Base-by-base conservation (phyloP, 2,113 vertebrate genomes). In the Etheostoma spectabile region DNA sequence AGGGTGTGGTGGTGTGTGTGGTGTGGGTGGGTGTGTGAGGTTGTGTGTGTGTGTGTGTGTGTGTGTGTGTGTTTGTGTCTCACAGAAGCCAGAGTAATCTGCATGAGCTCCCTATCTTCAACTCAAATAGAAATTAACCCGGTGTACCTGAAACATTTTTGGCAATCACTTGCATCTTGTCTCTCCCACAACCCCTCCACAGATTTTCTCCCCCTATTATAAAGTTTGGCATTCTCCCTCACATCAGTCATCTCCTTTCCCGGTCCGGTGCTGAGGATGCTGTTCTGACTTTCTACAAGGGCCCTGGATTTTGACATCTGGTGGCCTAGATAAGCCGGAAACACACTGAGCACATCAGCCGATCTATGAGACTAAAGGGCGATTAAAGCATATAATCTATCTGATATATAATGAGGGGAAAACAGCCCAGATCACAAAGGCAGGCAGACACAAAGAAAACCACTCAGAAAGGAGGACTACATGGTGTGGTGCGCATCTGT, bases 321-420 rank as follows among this genome's bases (percentile, higher is more conserved):
- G 88, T 83, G 90, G 85, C 92, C 90, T 87, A 90, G 91, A 93
- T 94, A 91, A 90, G 91, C 86, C 70, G 90, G 84, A 91, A 90
- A 53, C 88, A 62, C 79, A 72, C 83, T 60, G 85, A 87, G 86
- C 88, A 68, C 88, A 88, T 90, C 86, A 80, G 89, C 88, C n/a
- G 85, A 89, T 92, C 86, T 68, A 79, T 68, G 65, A 13, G 84
- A 77, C 82, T 55, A 73, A 84, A 86, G 82, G 33, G 38, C 46
- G 89, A 92, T 86, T 90, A 91, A 84, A 89, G 76, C 76, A 1
- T 74, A 81, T 93, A 91, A 93, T 91, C 92, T 84, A 91, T 79
- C 88, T 92, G 84, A 89, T 83, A 83, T 79, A 51, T 87, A 89
- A 90, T 67, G 85, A 85, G 66, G 69, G 59, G 70, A 51, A 74